Base-by-base conservation (phyloP, 2,113 vertebrate genomes). In the Glaucidium brasilianum region DNA sequence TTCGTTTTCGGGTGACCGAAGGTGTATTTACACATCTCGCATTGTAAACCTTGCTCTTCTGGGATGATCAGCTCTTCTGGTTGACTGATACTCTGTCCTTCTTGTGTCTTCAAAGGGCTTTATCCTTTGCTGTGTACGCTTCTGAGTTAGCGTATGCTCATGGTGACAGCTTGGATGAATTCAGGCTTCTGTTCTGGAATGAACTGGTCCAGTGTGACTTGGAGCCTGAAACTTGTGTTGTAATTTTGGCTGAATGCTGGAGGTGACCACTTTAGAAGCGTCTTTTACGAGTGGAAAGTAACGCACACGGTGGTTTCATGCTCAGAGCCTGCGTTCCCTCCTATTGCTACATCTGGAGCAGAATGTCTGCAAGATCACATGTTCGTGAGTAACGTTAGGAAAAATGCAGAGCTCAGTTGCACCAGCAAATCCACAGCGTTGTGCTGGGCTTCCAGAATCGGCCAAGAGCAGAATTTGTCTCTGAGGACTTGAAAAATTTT, bases 311-410 rank as follows among this genome's bases (percentile, higher is more conserved):
- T 88, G 76, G 88, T 95, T 96, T 94, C 66, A 20, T 91, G 85
- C 56, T 91, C 67, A n/a, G 78, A 55, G 58, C 49, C 75, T 87
- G 64, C 11, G 34, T 52, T 96, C 88, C 59, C 92, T 96, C 88
- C 92, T 79, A 3, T 94, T 94, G 88, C 96, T 96, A 68, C 96
- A 94, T 97, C 94, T 94, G 92, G 94, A 96, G 83, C 75, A 92
- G 93, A 76, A 59, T 29, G 85, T 94, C 92, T 96, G 92, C 93
- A 73, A 58, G 81, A 96, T 97, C 96, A 97, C 93, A 90, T 96
- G 80, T 26, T 85, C 1, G 39, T 94, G 95, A 97, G 94, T 97
- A 97, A 97, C 3, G 0, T 63, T n/a, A 64, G 78, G 88, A 96
- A 97, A 93, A 96, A 94, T 95, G 88, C 92, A 94, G 85, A 88